Conservation (phyloP, 64 coral and sea anemone genomes). For the Stichodactyla helianthus region DNA sequence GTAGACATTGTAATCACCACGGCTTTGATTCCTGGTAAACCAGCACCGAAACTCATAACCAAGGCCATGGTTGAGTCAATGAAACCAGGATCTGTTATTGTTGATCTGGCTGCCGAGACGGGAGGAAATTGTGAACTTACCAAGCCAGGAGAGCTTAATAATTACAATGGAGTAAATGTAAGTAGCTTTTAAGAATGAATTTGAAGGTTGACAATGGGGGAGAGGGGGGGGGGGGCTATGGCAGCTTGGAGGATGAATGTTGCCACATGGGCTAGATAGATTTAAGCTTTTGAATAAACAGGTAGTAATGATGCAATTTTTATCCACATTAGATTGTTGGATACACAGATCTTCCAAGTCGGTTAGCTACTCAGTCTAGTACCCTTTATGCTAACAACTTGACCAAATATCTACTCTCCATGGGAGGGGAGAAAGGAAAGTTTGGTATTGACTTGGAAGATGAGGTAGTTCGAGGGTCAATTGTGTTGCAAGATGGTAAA, state of each 20-base stretch:
- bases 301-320: too few species aligned
- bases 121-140: slow-evolving; percentile 96
- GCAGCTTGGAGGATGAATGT: too few species aligned
- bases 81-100: slow-evolving; percentile 97
- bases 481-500: slow-evolving; percentile 86
- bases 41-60: slow-evolving; percentile 88
- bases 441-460: slow-evolving; percentile 95
- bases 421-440: slow-evolving; percentile 80
- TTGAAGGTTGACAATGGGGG: too few species aligned
- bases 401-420: slow-evolving; percentile 89
- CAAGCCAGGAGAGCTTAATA: slow-evolving; percentile 83
- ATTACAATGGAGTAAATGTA: slow-evolving; percentile 93
- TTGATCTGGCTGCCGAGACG: slow-evolving; percentile 88
- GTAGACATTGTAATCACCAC: slow-evolving; percentile 94
- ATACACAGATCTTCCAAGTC: slow-evolving; percentile 95
- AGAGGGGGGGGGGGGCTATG: too few species aligned
- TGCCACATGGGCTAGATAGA: too few species aligned
- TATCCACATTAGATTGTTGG: slow-evolving; percentile 69
- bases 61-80: slow-evolving; percentile 97
- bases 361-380: slow-evolving; percentile 88
- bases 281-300: too few species aligned
- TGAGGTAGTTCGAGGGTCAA: slow-evolving; percentile 91
- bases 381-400: slow-evolving; percentile 97
- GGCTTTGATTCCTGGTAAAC: slow-evolving; percentile 91
- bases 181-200: neutral